A percentile compares a stretch with the other conserved stretches of the same genome.
Evolutionary conservation across 2,113 vertebrate species (phyloP).

Genomic region (Eclectus roratus): DNA sequence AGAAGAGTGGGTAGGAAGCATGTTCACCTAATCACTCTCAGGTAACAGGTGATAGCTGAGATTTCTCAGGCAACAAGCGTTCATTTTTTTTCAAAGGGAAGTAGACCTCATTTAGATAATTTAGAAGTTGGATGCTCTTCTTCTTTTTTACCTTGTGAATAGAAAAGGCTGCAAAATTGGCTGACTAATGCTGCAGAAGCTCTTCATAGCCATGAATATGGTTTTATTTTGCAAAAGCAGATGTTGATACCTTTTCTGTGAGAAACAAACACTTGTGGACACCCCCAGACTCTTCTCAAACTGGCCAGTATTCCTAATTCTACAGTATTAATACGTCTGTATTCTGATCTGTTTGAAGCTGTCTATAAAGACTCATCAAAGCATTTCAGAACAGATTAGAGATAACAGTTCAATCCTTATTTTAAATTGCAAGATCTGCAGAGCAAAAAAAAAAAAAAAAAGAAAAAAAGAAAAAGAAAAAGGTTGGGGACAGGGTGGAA

Average conservation of each 20-base stretch:
- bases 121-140: background rate
- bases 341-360: background rate
- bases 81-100: slow-evolving; percentile 16
- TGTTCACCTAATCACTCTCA: slow-evolving; percentile 25
- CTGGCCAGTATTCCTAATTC: background rate
- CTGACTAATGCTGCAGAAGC: background rate
- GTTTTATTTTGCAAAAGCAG: background rate
- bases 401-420: background rate
- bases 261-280: background rate
- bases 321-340: background rate
- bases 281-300: background rate
- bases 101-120: slow-evolving; percentile 7
- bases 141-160: background rate
- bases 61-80: slow-evolving; percentile 4
- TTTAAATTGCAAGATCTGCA: background rate
- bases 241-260: background rate
- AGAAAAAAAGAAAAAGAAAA: background rate
- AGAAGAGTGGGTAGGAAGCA: slow-evolving; percentile 20
- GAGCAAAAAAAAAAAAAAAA: background rate
- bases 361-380: background rate
- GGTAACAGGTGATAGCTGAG: slow-evolving; percentile 45
- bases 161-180: slow-evolving; percentile 12
- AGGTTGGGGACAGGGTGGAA: background rate
- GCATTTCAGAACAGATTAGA: background rate
- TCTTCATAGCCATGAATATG: background rate